These are phyloP conservation scores for Stenodera caucasica DNA, from an alignment of 2,888 invertebrate genomes.

Conservation along the genomic window DNA sequence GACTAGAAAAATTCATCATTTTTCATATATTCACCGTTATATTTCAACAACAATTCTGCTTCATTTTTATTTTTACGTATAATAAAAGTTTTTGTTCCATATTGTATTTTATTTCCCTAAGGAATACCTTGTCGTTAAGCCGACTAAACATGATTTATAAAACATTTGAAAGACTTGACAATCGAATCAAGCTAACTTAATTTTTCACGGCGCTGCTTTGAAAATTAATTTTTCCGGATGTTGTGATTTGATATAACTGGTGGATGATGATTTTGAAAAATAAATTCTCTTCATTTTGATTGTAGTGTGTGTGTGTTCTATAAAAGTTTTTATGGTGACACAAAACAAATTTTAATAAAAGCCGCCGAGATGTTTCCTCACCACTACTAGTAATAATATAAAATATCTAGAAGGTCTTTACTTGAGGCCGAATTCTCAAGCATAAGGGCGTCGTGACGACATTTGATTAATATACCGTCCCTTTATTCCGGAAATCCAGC, in stretches of 20 bases:
- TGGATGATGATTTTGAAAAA: neutral
- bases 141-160: slow-evolving; percentile 21
- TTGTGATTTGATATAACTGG: neutral
- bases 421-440: slow-evolving; percentile 16
- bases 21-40: neutral
- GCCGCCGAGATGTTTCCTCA: slow-evolving; percentile 21
- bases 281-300: slow-evolving; percentile 4
- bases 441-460: slow-evolving; percentile 33
- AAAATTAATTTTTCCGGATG: slow-evolving; percentile 1
- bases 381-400: slow-evolving; percentile 35
- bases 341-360: slow-evolving; percentile 45
- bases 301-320: slow-evolving; percentile 28
- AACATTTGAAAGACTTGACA: slow-evolving; percentile 10
- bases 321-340: slow-evolving; percentile 37
- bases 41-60: neutral
- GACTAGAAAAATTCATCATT: neutral
- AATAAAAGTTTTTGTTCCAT: neutral
- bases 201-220: slow-evolving; percentile 12
- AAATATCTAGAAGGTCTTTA: slow-evolving; percentile 35
- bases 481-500: slow-evolving; percentile 43
- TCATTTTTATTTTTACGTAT: neutral
- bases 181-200: slow-evolving; percentile 13
- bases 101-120: slow-evolving; percentile 9
- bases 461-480: slow-evolving; percentile 45
- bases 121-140: slow-evolving; percentile 16